Conservation (phyloP, 2,113 vertebrate species). For the Salvelinus fontinalis region DNA sequence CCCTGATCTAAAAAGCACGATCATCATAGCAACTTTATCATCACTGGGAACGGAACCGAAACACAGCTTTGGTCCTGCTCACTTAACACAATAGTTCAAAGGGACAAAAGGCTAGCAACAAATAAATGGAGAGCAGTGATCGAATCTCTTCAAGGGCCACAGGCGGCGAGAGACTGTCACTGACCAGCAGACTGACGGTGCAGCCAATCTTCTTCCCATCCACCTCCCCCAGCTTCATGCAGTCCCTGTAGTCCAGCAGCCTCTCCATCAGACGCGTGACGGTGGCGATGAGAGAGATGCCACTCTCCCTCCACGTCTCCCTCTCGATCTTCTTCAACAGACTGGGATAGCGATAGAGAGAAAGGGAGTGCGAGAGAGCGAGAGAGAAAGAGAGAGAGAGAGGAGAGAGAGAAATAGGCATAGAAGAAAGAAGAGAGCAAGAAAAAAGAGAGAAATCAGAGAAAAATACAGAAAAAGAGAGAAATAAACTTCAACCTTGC, state of each 20-base stretch:
- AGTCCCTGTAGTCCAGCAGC: constrained; percentile 97
- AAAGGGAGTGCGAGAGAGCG: constrained; percentile 29
- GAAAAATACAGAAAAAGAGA: constrained; percentile 2
- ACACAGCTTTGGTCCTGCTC: no score
- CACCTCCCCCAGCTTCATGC: constrained; percentile 97
- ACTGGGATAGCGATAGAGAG: constrained; percentile 74
- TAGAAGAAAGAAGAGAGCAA: not conserved
- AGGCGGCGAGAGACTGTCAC: constrained; percentile 41
- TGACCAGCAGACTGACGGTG: constrained; percentile 95
- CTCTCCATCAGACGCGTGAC: constrained; percentile 98
- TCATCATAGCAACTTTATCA: no score
- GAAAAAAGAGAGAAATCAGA: not conserved
- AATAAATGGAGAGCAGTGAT: no score
- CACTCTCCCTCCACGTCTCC: constrained; percentile 98
- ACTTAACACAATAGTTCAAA: no score
- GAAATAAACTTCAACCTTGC: not conserved
- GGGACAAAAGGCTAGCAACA: no score
- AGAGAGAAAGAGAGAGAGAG: constrained; percentile 28
- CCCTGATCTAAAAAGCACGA: no score
- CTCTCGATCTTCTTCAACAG: constrained; percentile 98
- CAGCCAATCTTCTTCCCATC: constrained; percentile 98
- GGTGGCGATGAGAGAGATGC: constrained; percentile 94
- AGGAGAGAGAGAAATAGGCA: not conserved
- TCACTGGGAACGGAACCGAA: no score
- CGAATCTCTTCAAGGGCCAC: not conserved